These are phyloP conservation scores for Megamerina dolium DNA, from an alignment of 2,888 invertebrate genomes.

Conservation along the genomic window DNA sequence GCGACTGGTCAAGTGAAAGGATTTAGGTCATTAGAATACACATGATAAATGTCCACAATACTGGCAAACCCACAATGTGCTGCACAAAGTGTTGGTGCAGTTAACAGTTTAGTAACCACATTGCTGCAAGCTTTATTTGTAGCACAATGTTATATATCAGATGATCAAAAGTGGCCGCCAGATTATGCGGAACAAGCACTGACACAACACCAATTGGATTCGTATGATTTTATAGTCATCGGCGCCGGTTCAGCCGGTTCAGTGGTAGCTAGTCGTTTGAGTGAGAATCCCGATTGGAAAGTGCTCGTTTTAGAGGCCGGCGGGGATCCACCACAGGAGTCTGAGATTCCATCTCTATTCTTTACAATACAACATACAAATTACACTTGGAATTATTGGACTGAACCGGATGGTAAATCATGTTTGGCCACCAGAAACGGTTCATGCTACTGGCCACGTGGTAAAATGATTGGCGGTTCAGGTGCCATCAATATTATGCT, in stretches of 20 bases:
- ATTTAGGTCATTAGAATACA: too few relatives aligned
- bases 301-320: slow-evolving; percentile 30
- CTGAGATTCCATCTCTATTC: slow-evolving; percentile 23
- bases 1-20: too few relatives aligned
- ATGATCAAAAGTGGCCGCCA: slow-evolving; percentile 53
- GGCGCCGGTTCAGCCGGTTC: slow-evolving; percentile 50
- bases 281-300: slow-evolving; percentile 30
- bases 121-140: slow-evolving; percentile 56
- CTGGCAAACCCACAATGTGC: slow-evolving; percentile 26
- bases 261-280: slow-evolving; percentile 35
- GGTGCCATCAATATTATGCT: slow-evolving; percentile 62
- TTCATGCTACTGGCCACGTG: slow-evolving; percentile 54
- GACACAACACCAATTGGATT: slow-evolving; percentile 33
- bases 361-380: slow-evolving; percentile 26
- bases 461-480: slow-evolving; percentile 62
- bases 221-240: slow-evolving; percentile 40
- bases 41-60: too few relatives aligned
- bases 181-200: slow-evolving; percentile 44
- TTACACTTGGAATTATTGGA: slow-evolving; percentile 35
- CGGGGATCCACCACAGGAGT: slow-evolving; percentile 29
- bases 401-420: slow-evolving; percentile 29
- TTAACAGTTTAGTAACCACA: slow-evolving; percentile 51
- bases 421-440: slow-evolving; percentile 29
- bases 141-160: slow-evolving; percentile 56
- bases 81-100: slow-evolving; percentile 29